Conservation (phyloP, 2,797 vertebrate species). For the Antennarius maculatus region DNA sequence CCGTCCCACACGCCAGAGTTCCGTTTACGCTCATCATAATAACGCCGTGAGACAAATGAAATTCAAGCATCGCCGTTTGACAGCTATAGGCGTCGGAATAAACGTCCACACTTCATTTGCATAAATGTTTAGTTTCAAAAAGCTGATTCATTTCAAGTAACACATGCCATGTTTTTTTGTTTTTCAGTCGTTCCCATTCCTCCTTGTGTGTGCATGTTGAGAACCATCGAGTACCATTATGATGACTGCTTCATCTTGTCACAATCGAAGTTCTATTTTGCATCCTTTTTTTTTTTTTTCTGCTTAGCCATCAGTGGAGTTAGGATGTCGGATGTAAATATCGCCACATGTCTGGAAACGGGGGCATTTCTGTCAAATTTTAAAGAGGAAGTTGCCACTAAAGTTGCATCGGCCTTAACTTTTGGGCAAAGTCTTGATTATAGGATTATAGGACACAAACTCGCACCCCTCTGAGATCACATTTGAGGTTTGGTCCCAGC, state of each 20-base stretch:
- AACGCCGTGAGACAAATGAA: conserved; percentile 8
- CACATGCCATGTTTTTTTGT: conserved; percentile 51
- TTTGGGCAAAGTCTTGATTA: conserved; percentile 4
- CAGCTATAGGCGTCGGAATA: neutral
- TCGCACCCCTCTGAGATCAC: conserved; percentile 37
- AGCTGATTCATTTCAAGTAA: conserved; percentile 38
- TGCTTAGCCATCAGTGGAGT: conserved; percentile 60
- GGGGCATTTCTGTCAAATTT: conserved; percentile 44
- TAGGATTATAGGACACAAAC: conserved; percentile 34
- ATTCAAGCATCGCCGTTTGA: neutral
- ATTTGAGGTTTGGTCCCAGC: conserved; percentile 34
- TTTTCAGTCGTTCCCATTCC: conserved; percentile 60
- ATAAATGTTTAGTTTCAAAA: neutral
- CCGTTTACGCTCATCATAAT: conserved; percentile 8
- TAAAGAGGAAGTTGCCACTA: conserved; percentile 43
- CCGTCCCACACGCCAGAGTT: conserved; percentile 25
- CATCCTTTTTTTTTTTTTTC: conserved; percentile 43
- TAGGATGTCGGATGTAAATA: conserved; percentile 28
- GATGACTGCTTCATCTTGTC: conserved; percentile 78
- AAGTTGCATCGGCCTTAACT: conserved; percentile 16
- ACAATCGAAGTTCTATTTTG: conserved; percentile 65
- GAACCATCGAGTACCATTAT: conserved; percentile 69
- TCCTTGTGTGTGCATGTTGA: conserved; percentile 65
- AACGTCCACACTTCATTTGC: neutral
- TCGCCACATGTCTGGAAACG: conserved; percentile 41